Base-by-base conservation (phyloP, 2,888 invertebrate species). In the Heteromurus nitidus region DNA sequence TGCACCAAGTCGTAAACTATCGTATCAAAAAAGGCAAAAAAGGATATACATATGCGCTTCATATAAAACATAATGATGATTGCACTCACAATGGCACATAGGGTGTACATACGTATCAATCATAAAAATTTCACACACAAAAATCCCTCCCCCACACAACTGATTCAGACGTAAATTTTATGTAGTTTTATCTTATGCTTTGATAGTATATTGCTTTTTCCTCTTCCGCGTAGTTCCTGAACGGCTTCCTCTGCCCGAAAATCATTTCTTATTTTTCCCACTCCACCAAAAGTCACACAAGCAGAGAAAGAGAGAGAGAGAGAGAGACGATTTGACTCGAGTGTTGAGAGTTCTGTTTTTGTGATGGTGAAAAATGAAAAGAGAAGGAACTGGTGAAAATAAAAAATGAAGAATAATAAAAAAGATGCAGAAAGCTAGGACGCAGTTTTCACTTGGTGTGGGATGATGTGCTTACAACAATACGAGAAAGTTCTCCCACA, bases 81-180 rank as follows among this genome's bases (percentile, higher is more conserved):
- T 1, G 42, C 7, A 22, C 22, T 58, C 22, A 2, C 36, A 55
- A 20, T 47, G 22, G 58, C 24, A n/a, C 3, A 22, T 42, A 65
- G n/a, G 44, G 24, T 44, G 20, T 2, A 9, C 13, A 62, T 28
- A 28, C 30, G 55, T 2, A 26, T 20, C 42, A 76, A 76, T 68
- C 76, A 76, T 68, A 68, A 68, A 68, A 68, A 68, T 68, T 75
- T n/a, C n/a, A n/a, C n/a, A n/a, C 58, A 58, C 53, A 13, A 13
- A 53, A 67, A 75, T 44, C 18, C 53, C 13, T 42, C 60, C n/a
- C n/a, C n/a, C n/a, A n/a, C n/a, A n/a, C n/a, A n/a, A n/a, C n/a
- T n/a, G n/a, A n/a, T n/a, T 50, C 58, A 68, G 75, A 65, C 44
- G 65, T 65, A 75, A 75, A 58, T 9, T 31, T 60, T 68, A 60